Base-by-base conservation (phyloP, 2,113 vertebrate genomes). In the Benitochromis conjunctus region DNA sequence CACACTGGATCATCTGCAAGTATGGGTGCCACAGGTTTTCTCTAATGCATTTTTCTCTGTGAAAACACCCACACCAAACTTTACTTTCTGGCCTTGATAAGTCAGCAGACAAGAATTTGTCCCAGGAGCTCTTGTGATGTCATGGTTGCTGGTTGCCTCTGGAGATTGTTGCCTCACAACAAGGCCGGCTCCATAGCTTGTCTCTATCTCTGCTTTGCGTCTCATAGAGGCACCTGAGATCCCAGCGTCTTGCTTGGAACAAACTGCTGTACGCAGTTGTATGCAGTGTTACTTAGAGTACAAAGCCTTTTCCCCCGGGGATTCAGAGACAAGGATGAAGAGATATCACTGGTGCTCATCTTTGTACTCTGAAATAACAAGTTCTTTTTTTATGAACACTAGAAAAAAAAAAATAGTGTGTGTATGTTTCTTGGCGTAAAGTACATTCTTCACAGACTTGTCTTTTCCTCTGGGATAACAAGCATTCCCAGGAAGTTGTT, bases 131-230 rank as follows among this genome's bases (percentile, higher is more conserved):
- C 21, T 54, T 79, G 57, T 88, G 90, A 92, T 92, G 84, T 95
- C 89, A 92, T 64, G 88, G 82, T 82, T 92, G 92, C 85, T 38
- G 79, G 60, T 66, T 43, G 88, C 88, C 92, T 94, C 91, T 91
- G 55, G 92, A 92, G 95, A 93, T 16, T 64, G 90, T 91, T 92
- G 89, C 93, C 86, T 93, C 92, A 92, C 91, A 92, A 95, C 94
- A 92, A 84, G 82, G 84, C 77, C 56, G 56, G 38, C 80, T 87
- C 82, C 79, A 57, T 58, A 87, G 80, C 85, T 83, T 85, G 91
- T 93, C 81, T 91, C 91, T 74, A 84, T 90, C 90, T 86, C 60
- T 74, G 81, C 51, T 89, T 79, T 21, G 58, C 34, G 5, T 88
- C 84, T 89, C 21, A 12, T 60, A 24, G 79, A 84, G 55, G 80